Conservation (phyloP, 1,140 invertebrate species). For the Saccostrea echinata region DNA sequence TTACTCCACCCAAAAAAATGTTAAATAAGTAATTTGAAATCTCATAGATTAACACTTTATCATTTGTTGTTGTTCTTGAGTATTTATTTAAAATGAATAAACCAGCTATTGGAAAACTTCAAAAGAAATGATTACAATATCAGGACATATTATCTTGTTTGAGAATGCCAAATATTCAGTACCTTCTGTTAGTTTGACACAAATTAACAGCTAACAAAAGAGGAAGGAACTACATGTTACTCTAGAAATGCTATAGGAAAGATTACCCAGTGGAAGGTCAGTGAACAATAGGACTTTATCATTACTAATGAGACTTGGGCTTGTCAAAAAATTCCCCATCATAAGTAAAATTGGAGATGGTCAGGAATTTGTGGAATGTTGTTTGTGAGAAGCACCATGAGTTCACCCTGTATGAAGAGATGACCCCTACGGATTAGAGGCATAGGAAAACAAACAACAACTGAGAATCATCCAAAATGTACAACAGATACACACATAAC, state of each 20-base stretch:
- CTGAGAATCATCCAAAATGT: not conserved
- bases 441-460: conserved; percentile 13
- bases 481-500: not conserved
- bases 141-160: conserved; percentile 13
- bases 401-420: not conserved
- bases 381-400: conserved; percentile 9
- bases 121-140: not conserved
- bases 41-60: not conserved
- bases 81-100: not conserved
- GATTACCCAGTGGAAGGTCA: not conserved
- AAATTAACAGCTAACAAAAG: conserved; percentile 28
- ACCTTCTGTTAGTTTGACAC: not conserved
- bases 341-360: conserved; percentile 35
- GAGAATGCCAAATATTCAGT: not conserved
- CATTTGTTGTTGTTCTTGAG: not conserved
- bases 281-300: conserved; percentile 25
- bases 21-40: not conserved
- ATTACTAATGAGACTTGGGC: not conserved
- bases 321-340: conserved; percentile 17
- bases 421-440: conserved; percentile 24
- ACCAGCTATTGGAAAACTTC: not conserved
- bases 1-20: too few species aligned
- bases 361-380: conserved; percentile 23
- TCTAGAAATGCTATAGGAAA: not conserved
- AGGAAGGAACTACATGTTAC: not conserved